Conservation (phyloP, 2,797 vertebrate genomes). For the Pangasius krempfi region DNA sequence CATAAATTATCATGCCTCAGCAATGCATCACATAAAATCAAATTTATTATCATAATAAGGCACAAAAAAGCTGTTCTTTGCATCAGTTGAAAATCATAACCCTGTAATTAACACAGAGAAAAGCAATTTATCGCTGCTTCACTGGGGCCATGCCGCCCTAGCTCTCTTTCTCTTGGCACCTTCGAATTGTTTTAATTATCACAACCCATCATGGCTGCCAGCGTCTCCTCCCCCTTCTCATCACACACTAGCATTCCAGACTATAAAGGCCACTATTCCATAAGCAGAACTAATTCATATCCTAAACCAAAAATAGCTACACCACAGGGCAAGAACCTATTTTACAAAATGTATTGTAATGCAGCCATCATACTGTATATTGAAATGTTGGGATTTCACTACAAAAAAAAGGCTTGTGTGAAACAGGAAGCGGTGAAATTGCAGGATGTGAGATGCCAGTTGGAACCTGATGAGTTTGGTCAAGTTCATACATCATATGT, state of each 20-base stretch:
- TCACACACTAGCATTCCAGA: not conserved
- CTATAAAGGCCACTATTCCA: slow-evolving; percentile 10
- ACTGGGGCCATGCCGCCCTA: slow-evolving; percentile 54
- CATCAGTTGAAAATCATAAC: slow-evolving; percentile 83
- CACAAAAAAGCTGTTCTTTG: slow-evolving; percentile 67
- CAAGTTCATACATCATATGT: not conserved
- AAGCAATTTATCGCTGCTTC: slow-evolving; percentile 77
- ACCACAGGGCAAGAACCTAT: not conserved
- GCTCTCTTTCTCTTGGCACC: slow-evolving; percentile 67
- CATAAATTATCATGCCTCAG: slow-evolving; percentile 83
- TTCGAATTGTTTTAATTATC: slow-evolving; percentile 73
- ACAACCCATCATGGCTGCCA: slow-evolving; percentile 59
- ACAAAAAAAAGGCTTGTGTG: not conserved
- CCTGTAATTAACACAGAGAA: slow-evolving; percentile 74
- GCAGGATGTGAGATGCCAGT: not conserved
- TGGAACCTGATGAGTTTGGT: not conserved
- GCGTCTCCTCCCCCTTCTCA: slow-evolving; percentile 34
- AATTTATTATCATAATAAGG: slow-evolving; percentile 79
- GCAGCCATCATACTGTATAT: not conserved
- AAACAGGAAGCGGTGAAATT: not conserved
- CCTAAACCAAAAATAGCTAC: not conserved
- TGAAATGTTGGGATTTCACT: not conserved
- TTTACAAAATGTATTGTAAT: not conserved
- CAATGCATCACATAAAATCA: slow-evolving; percentile 72
- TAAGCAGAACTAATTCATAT: slow-evolving; percentile 9